A percentile compares a stretch with the other conserved stretches of the same genome.
These are phyloP conservation scores for Ischnura elegans DNA, from an alignment of 2,888 invertebrate species.

Conservation along the genomic window DNA sequence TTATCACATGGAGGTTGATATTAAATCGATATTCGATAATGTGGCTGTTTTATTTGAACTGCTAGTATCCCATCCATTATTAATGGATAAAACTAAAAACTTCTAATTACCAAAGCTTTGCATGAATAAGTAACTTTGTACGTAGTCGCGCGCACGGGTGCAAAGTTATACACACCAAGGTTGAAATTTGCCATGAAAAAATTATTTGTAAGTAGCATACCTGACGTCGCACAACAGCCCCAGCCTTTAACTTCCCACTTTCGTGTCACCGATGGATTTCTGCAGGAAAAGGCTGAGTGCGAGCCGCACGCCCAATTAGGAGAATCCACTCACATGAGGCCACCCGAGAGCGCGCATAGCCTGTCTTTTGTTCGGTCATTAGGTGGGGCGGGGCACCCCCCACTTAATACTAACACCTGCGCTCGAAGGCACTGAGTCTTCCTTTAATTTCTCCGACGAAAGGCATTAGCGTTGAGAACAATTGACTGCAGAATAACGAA, in stretches of 20 bases:
- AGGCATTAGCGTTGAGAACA: neutral
- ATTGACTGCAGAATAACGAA: neutral
- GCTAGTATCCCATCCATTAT: no score
- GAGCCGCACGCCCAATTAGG: neutral
- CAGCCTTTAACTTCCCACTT: neutral
- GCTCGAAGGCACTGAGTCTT: neutral
- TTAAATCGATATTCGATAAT: no score
- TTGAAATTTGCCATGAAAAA: no score
- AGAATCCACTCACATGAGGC: neutral
- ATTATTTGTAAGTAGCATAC: no score
- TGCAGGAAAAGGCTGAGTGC: neutral
- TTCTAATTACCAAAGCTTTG: no score
- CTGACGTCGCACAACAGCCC: neutral
- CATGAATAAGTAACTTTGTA: no score
- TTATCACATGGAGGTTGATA: no score
- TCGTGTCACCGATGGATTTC: neutral
- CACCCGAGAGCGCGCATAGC: neutral
- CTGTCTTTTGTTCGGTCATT: neutral
- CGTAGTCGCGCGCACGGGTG: no score
- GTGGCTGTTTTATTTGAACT: no score
- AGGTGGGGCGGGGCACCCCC: neutral
- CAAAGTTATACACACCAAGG: no score
- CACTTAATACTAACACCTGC: neutral
- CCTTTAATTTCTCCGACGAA: neutral
- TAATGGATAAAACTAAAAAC: no score